Evolutionary conservation across 2,113 vertebrate species (phyloP), one percentile per base, ranked within the genome.

Genomic region (Rhynchopsitta pachyrhyncha): DNA sequence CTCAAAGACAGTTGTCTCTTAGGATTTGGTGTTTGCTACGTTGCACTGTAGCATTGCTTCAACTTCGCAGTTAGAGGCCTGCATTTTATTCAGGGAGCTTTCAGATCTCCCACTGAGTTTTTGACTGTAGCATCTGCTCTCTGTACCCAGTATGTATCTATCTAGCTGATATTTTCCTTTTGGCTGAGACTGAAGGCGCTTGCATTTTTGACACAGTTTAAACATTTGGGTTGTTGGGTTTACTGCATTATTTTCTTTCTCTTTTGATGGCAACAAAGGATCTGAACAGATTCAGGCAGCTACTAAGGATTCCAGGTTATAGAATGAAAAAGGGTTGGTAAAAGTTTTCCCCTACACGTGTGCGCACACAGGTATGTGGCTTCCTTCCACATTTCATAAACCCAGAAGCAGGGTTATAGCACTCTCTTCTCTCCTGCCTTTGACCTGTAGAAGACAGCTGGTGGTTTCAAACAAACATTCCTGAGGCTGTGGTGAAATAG

Each of bases 171-270:
- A 55, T 76, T 87, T 90, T 78, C 92, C 75, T 95, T 96, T 81
- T 97, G 96, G 93, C 92, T 96, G 95, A 97, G 96, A 97, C 96
- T 86, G 93, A 92, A 96, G 85, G 62, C 74, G 44, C 95, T 89
- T 74, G 87, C 46, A 57, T 94, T 87, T 92, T 64, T 96, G 76
- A 94, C 75, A 35, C 68, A 71, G 70, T 70, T 92, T 92, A 82
- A 93, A 91, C 42, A 78, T 42, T 92, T 6, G 68, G 46, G 47
- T 74, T 78, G 42, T 75, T 91, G 86, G 28, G 62, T 1, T 86
- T 93, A 44, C 83, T 63, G 49, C 63, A 7, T 46, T 64, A 46
- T 17, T 53, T 62, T 42, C 22, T n/a, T 49, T 47, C 55, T 74
- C 60, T 95, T 62, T 94, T 92, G 62, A 62, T 75, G 57, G 80